phyloP scores from a whole-genome alignment of 1,140 invertebrate species.

The Caerostris extrusa region DNA sequence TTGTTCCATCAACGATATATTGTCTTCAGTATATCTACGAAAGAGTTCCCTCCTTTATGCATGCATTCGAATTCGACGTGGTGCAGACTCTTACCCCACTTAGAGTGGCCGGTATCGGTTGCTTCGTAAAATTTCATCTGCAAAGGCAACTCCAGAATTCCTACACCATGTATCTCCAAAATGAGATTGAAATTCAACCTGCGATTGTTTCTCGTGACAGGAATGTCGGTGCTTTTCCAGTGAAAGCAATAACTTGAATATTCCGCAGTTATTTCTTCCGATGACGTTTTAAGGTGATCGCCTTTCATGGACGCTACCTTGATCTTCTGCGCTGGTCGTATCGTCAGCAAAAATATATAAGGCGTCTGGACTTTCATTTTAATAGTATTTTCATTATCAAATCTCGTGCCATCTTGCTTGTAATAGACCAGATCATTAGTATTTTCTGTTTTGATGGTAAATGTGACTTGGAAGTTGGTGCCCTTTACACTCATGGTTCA shows the following conservation, averaged over 20 bases:
- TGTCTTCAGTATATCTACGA: slow-evolving; percentile 22
- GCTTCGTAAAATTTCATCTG: slow-evolving; percentile 84
- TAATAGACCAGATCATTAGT: slow-evolving; percentile 43
- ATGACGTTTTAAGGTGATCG: slow-evolving; percentile 26
- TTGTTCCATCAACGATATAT: slow-evolving; percentile 35
- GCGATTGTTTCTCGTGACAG: slow-evolving; percentile 57
- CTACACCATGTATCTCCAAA: slow-evolving; percentile 80
- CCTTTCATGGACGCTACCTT: slow-evolving; percentile 57
- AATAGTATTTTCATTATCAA: slow-evolving; percentile 77
- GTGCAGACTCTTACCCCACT: slow-evolving; percentile 83
- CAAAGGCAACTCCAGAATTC: slow-evolving; percentile 83
- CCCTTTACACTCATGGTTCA: neutral
- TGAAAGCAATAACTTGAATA: neutral
- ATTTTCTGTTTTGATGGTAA: slow-evolving; percentile 39
- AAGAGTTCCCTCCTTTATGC: slow-evolving; percentile 79
- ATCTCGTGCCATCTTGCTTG: slow-evolving; percentile 78
- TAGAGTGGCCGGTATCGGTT: slow-evolving; percentile 83
- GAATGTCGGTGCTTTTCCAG: slow-evolving; percentile 46
- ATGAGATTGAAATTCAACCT: slow-evolving; percentile 41
- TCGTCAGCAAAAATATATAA: slow-evolving; percentile 76
- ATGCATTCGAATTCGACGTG: slow-evolving; percentile 84
- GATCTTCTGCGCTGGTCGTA: slow-evolving; percentile 75
- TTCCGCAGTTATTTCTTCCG: slow-evolving; percentile 1
- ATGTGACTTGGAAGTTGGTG: neutral
- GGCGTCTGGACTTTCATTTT: slow-evolving; percentile 78